Evolutionary conservation across 2,888 invertebrate species (phyloP), one percentile per base, ranked within the genome.

Genomic region (Panorpa germanica): DNA sequence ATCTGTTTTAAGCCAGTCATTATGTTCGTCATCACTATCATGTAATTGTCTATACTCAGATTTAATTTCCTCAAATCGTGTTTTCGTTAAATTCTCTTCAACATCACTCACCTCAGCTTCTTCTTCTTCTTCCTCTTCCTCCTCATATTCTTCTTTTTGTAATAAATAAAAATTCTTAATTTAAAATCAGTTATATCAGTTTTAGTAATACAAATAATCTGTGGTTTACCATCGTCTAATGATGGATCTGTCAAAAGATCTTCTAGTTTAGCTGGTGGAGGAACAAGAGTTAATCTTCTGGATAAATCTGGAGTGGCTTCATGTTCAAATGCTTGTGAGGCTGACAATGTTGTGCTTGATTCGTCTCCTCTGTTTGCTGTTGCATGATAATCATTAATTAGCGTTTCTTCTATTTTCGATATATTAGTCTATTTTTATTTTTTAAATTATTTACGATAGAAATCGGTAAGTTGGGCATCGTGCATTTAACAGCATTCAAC

Each of bases 21-120:
- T 13, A 8, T 59, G 56, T 37, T 59, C 57, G 44, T 60, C 60
- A 1, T 58, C 59, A 34, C 59, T 57, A 37, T 56, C 55, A 17
- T 49, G 48, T 20, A 52, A 49, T 29, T 58, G 56, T 12, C 56
- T 35, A 25, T 42, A 39, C 9, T 38, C 38, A 15, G 40, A 40
- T 23, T 38, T 39, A 6, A 37, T 38, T 16, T 37, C 40, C 30
- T 39, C 40, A 21, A 41, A 43, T n/a, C 38, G 39, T 24, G 43
- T 41, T 8, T 42, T n/a, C n/a, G n/a, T n/a, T n/a, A n/a, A 41
- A 29, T 49, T 49, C 26, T 48, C 45, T 31, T 53, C 52, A 10
- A 50, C 51, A 14, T 41, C 42, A 16, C 37, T 41, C 24, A 39
- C 40, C 18, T 35, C 36, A 13, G 39, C 37, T 17, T 40, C 41